These are phyloP conservation scores for Limnodromus scolopaceus DNA, from an alignment of 2,797 vertebrate genomes.

Conservation along the genomic window DNA sequence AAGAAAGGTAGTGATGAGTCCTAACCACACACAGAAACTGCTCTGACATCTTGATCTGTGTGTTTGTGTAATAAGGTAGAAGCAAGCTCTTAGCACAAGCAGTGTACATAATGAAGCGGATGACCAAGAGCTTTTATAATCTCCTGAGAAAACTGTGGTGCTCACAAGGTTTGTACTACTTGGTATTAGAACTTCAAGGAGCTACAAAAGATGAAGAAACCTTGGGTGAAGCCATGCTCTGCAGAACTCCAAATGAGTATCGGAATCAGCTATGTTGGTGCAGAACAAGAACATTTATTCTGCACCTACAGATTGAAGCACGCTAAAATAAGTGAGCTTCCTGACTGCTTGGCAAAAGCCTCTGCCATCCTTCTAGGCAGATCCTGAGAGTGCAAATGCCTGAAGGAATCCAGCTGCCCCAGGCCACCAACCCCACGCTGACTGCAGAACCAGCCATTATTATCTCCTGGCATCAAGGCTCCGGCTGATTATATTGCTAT, in stretches of 20 bases:
- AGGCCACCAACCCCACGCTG: background rate
- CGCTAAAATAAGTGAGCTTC: background rate
- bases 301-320: background rate
- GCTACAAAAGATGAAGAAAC: background rate
- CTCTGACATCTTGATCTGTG: background rate
- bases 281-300: background rate
- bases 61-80: background rate
- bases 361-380: background rate
- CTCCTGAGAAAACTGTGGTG: background rate
- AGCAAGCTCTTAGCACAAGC: background rate
- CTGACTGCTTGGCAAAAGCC: background rate
- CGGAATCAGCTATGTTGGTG: background rate
- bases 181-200: background rate
- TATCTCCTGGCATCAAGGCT: constrained; percentile 31
- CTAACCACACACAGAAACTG: background rate
- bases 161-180: background rate
- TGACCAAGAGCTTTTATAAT: background rate
- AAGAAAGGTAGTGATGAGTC: background rate
- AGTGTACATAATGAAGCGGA: background rate
- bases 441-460: background rate
- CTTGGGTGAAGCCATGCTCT: background rate
- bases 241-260: background rate
- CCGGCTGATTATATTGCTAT: background rate
- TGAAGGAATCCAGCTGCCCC: background rate
- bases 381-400: background rate